Percentiles rank a stretch among this genome's conserved stretches.
phyloP scores from a whole-genome alignment of 1,140 invertebrate species.

The Drosophila setifemur region DNA sequence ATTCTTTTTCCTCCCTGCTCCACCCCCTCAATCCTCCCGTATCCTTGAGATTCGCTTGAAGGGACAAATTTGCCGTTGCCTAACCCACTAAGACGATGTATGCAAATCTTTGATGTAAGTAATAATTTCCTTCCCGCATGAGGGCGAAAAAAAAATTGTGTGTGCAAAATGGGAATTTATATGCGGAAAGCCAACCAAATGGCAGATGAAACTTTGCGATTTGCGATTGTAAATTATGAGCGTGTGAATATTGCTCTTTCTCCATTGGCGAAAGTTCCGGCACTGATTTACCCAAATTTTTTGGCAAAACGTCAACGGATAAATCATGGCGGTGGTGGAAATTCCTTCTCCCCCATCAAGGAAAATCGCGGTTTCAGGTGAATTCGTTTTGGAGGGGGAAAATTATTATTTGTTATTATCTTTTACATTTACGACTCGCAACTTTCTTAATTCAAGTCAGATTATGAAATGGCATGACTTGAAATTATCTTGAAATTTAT shows the following conservation, averaged over 20 bases:
- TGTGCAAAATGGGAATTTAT: not conserved
- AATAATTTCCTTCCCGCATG: conserved; percentile 72
- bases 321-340: conserved; percentile 13
- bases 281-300: conserved; percentile 56
- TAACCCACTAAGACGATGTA: conserved; percentile 62
- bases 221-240: conserved; percentile 73
- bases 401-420: too few relatives aligned
- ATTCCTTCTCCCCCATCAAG: not conserved
- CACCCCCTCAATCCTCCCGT: not conserved
- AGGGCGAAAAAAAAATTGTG: conserved; percentile 1
- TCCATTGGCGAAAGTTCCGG: conserved; percentile 54
- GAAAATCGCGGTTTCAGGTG: too few relatives aligned
- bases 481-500: too few relatives aligned
- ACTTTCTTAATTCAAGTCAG: too few relatives aligned
- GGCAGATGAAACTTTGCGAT: conserved; percentile 60
- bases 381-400: too few relatives aligned
- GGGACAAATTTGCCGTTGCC: conserved; percentile 38
- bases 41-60: not conserved
- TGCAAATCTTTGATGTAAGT: conserved; percentile 79
- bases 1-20: not conserved
- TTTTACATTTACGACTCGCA: too few relatives aligned
- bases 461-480: too few relatives aligned
- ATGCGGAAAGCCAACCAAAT: conserved; percentile 19
- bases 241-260: conserved; percentile 70
- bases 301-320: conserved; percentile 33